phyloP scores from a whole-genome alignment of 2,113 vertebrate genomes.

The Lonchura striata region DNA sequence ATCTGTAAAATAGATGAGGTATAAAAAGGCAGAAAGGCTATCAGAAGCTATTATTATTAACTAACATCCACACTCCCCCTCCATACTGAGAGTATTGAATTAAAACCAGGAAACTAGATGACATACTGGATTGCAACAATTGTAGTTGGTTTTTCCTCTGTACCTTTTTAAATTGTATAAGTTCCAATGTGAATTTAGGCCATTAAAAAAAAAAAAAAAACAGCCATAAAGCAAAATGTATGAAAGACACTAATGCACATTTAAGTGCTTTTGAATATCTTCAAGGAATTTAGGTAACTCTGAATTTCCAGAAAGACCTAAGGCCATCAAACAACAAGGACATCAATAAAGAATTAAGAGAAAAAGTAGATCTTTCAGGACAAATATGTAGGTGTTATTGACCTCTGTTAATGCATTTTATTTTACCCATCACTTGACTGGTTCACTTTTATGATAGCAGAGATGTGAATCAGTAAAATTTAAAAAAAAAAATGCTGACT shows the following conservation, averaged over 20 bases:
- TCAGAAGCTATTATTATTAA: not conserved
- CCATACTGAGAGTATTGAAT: not conserved
- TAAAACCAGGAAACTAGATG: not conserved
- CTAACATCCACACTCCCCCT: not conserved
- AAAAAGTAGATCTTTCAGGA: not conserved
- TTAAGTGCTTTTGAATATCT: not conserved
- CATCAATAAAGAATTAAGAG: not conserved
- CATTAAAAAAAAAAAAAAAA: not conserved
- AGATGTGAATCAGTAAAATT: not conserved
- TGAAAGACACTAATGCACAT: not conserved
- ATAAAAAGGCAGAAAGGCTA: not conserved
- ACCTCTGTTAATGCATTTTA: not conserved
- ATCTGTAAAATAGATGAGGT: not conserved
- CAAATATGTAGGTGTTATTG: not conserved
- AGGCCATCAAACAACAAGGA: not conserved
- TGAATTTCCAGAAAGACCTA: not conserved
- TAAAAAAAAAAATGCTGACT: not conserved
- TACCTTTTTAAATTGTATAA: not conserved
- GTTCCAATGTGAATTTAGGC: not conserved
- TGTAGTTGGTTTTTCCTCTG: not conserved
- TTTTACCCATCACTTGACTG: not conserved
- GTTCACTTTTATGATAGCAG: not conserved
- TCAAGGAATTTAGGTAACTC: not conserved
- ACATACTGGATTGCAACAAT: not conserved
- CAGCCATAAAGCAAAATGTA: not conserved